A percentile compares a stretch with the other conserved stretches of the same genome.
Evolutionary conservation across 2,888 invertebrate genomes (phyloP).

Genomic region (Ariolimax columbianus): DNA sequence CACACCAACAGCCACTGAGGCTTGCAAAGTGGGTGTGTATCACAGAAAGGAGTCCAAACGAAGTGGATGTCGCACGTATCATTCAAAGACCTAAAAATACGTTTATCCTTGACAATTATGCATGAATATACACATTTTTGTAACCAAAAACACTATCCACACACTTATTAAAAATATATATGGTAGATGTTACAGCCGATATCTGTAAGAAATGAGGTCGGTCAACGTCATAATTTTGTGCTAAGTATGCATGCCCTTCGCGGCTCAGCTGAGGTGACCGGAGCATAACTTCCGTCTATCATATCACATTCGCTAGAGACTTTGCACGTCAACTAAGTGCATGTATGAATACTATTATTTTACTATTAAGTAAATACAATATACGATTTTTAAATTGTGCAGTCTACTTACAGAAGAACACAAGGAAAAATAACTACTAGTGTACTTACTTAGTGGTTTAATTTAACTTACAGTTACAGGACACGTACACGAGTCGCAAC

Average conservation of each 20-base stretch:
- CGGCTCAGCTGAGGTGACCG: conserved; percentile 55
- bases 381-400: background rate
- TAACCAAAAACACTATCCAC: background rate
- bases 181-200: background rate
- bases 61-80: conserved; percentile 48
- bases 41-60: conserved; percentile 53
- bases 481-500: too few relatives aligned
- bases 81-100: conserved; percentile 52
- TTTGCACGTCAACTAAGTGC: background rate
- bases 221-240: conserved; percentile 68
- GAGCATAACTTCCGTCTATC: conserved; percentile 52
- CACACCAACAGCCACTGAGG: conserved; percentile 39
- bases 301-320: conserved; percentile 25
- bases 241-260: conserved; percentile 60
- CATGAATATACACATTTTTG: conserved; percentile 29
- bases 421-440: background rate
- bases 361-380: background rate
- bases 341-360: background rate
- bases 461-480: too few relatives aligned
- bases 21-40: conserved; percentile 35
- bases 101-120: conserved; percentile 50
- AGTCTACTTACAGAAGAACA: background rate
- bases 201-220: conserved; percentile 67
- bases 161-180: background rate
- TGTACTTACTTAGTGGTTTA: too few relatives aligned